These are phyloP conservation scores for Pangasius mekongensis DNA, from an alignment of 2,797 vertebrate species.

Conservation along the genomic window DNA sequence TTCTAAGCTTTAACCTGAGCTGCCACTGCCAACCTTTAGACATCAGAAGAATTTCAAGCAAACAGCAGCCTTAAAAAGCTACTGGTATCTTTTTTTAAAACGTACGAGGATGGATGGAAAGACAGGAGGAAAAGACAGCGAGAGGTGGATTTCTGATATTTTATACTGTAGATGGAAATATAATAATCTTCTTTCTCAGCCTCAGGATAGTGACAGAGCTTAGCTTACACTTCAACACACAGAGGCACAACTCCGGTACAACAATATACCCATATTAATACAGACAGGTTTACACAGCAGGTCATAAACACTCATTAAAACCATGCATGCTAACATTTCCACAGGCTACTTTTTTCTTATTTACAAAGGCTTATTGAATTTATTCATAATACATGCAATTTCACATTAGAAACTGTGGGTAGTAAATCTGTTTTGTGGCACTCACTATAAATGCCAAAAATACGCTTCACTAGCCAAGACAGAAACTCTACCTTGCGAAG, in stretches of 20 bases:
- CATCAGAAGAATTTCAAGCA: neutral
- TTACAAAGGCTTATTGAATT: conserved; percentile 36
- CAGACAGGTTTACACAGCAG: conserved; percentile 32
- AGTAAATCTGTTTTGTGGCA: neutral
- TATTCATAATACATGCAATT: conserved; percentile 23
- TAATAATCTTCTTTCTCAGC: conserved; percentile 7
- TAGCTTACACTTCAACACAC: conserved; percentile 3
- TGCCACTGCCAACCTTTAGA: neutral
- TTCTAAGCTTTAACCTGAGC: conserved; percentile 30
- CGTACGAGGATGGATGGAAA: neutral
- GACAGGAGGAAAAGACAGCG: conserved; percentile 1
- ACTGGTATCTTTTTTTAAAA: neutral
- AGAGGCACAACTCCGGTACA: neutral
- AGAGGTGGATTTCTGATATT: conserved; percentile 4
- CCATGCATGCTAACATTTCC: conserved; percentile 18
- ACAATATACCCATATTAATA: conserved; percentile 31
- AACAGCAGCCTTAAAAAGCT: neutral
- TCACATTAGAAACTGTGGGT: neutral
- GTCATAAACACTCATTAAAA: conserved; percentile 41
- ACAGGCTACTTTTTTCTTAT: conserved; percentile 32
- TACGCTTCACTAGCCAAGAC: neutral
- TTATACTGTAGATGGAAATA: conserved; percentile 27
- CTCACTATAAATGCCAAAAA: conserved; percentile 14
- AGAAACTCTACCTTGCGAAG: neutral
- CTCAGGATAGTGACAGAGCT: conserved; percentile 18